Evolutionary conservation across 2,888 invertebrate species (phyloP).

Genomic region (Brenthis ino): DNA sequence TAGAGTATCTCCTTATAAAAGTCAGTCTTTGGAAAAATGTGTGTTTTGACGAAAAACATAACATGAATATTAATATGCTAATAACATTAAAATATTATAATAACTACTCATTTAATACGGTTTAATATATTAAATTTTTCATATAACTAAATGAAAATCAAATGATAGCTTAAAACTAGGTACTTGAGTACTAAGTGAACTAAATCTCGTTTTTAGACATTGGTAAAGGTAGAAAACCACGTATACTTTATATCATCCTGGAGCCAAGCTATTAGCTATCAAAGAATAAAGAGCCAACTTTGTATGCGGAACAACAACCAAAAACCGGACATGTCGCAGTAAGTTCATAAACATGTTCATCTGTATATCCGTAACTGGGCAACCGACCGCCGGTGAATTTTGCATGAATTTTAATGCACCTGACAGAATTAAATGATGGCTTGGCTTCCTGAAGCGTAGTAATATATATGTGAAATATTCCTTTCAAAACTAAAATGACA

Average conservation of each 20-base stretch:
- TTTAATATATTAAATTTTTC: too few species aligned
- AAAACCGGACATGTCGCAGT: constrained; percentile 36
- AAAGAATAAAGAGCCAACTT: constrained; percentile 21
- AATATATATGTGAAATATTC: too few species aligned
- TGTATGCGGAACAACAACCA: constrained; percentile 31
- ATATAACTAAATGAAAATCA: too few species aligned
- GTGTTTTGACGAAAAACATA: too few species aligned
- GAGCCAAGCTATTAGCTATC: constrained; percentile 4
- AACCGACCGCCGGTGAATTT: constrained; percentile 30
- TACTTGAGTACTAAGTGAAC: background rate
- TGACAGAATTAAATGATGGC: constrained; percentile 31
- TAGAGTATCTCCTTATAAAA: too few species aligned
- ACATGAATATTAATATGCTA: too few species aligned
- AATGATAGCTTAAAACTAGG: too few species aligned
- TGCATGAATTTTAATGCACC: constrained; percentile 43
- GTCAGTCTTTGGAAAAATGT: too few species aligned
- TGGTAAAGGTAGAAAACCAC: constrained; percentile 7
- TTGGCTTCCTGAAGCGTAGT: constrained; percentile 16
- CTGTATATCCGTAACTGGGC: constrained; percentile 39
- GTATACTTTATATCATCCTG: background rate
- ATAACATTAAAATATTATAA: too few species aligned
- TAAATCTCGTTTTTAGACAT: constrained; percentile 11
- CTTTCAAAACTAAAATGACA: too few species aligned
- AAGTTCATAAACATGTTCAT: constrained; percentile 43
- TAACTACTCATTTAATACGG: too few species aligned